phyloP scores from a whole-genome alignment of 2,888 invertebrate genomes.

The Druceiella hillmani region DNA sequence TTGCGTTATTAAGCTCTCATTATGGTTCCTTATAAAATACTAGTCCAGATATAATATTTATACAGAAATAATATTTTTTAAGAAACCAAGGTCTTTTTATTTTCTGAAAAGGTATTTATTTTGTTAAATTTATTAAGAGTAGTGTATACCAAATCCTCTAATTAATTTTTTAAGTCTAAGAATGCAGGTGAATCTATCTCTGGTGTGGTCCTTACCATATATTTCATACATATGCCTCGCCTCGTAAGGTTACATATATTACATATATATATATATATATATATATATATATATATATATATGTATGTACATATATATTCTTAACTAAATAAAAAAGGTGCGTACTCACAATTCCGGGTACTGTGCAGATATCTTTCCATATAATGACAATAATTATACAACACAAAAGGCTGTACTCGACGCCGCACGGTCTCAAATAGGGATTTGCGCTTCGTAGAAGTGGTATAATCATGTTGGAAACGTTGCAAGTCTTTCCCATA shows the following conservation, averaged over 20 bases:
- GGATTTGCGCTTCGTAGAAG: conserved; percentile 63
- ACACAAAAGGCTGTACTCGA: conserved; percentile 77
- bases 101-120: too few relatives aligned
- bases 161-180: too few relatives aligned
- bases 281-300: not conserved
- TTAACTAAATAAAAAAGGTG: conserved; percentile 29
- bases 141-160: too few relatives aligned
- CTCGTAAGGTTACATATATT: not conserved
- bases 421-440: conserved; percentile 75
- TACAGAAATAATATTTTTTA: too few relatives aligned
- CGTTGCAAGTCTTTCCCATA: conserved; percentile 35
- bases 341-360: conserved; percentile 41
- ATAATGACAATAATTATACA: conserved; percentile 73
- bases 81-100: too few relatives aligned
- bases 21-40: too few relatives aligned
- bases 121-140: too few relatives aligned
- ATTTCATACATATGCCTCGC: not conserved
- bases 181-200: too few relatives aligned
- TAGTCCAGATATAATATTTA: too few relatives aligned
- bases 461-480: conserved; percentile 53
- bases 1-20: too few relatives aligned
- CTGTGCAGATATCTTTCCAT: conserved; percentile 68
- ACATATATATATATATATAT: conserved; percentile 2
- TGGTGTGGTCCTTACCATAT: too few relatives aligned
- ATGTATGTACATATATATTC: conserved; percentile 1